These are phyloP conservation scores for Trachemys scripta DNA, from an alignment of 2,113 vertebrate genomes.

Conservation along the genomic window DNA sequence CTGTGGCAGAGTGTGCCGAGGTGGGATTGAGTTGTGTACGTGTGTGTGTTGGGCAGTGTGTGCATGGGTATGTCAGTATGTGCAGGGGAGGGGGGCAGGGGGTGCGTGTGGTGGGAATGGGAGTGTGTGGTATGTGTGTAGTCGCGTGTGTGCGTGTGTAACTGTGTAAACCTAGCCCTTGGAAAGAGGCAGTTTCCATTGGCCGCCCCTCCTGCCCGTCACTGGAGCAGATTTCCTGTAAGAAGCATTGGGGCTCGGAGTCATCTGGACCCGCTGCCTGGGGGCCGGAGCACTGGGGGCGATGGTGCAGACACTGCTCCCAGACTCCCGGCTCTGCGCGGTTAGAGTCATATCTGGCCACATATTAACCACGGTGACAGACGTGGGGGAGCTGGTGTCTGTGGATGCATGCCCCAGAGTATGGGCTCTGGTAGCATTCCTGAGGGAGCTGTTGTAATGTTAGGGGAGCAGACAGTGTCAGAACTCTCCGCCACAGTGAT, in stretches of 20 bases:
- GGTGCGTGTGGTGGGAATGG: too few species aligned
- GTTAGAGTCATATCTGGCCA: neutral
- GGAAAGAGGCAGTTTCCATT: neutral
- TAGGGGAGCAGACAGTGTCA: too few species aligned
- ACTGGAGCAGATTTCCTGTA: neutral
- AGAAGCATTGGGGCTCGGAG: neutral
- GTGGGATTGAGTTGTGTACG: too few species aligned
- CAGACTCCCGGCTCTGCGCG: neutral
- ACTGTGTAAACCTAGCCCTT: neutral
- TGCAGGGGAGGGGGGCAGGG: fast-evolving
- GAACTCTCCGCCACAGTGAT: too few species aligned
- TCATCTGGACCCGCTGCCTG: neutral
- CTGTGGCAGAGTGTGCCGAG: neutral
- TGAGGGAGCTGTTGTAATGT: too few species aligned
- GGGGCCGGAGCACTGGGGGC: neutral
- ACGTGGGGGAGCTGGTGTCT: neutral
- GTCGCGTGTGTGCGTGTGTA: neutral
- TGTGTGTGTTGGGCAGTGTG: too few species aligned
- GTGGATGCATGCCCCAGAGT: too few species aligned
- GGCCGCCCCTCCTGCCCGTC: neutral
- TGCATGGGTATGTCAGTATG: too few species aligned
- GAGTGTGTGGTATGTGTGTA: neutral
- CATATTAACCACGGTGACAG: neutral
- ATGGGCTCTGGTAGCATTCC: too few species aligned
- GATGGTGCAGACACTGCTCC: neutral